These are phyloP conservation scores for Stomatorhinus ivindoensis DNA, from an alignment of 2,113 vertebrate genomes.

Conservation along the genomic window DNA sequence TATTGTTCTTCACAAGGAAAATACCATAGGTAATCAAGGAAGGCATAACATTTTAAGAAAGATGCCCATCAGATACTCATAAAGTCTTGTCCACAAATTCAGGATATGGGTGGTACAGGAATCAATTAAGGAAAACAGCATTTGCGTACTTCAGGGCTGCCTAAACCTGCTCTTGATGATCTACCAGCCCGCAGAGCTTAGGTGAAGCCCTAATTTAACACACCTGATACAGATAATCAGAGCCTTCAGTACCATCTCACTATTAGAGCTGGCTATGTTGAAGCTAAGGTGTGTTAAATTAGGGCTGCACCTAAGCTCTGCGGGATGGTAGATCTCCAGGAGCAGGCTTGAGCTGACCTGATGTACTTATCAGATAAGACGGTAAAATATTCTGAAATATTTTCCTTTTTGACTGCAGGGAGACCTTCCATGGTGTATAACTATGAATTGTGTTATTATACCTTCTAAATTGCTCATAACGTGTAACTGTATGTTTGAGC, in stretches of 20 bases:
- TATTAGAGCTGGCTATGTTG: background rate
- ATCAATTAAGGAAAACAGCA: background rate
- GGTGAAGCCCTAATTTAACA: background rate
- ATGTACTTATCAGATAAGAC: background rate
- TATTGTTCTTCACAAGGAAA: background rate
- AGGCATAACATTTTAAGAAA: background rate
- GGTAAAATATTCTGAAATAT: background rate
- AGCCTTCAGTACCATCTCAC: background rate
- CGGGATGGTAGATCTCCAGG: background rate
- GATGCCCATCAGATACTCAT: background rate
- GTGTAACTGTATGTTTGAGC: background rate
- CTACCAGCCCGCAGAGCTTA: background rate
- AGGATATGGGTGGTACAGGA: background rate
- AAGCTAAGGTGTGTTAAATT: background rate
- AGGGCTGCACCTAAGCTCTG: background rate
- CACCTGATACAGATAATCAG: background rate
- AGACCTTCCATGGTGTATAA: background rate
- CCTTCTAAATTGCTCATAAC: background rate
- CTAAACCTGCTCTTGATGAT: background rate
- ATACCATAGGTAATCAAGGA: background rate
- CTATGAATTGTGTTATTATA: background rate
- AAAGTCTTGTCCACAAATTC: background rate
- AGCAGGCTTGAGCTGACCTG: background rate
- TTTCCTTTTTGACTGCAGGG: background rate
- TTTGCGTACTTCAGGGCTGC: background rate